phyloP scores from a whole-genome alignment of 2,888 invertebrate species.

The Sarcophaga carnaria region DNA sequence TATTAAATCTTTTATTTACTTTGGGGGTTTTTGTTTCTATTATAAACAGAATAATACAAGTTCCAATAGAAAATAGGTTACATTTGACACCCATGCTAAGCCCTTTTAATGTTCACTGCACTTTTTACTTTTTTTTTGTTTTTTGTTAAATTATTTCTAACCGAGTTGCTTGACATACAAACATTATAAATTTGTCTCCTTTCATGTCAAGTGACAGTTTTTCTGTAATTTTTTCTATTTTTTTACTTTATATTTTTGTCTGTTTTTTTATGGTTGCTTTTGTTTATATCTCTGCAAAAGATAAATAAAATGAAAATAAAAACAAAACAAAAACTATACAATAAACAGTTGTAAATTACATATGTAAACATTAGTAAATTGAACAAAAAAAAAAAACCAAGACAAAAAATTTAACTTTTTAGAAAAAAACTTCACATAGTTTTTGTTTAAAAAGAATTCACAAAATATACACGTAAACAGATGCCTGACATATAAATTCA shows the following conservation, averaged over 20 bases:
- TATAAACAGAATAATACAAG: background rate
- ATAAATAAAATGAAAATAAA: background rate
- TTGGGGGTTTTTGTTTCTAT: background rate
- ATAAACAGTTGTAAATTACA: background rate
- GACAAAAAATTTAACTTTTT: background rate
- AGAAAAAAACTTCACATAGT: background rate
- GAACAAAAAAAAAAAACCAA: background rate
- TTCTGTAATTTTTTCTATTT: background rate
- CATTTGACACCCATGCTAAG: slow-evolving; percentile 52
- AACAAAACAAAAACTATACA: background rate
- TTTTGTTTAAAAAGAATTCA: background rate
- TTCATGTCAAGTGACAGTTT: background rate
- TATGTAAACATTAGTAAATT: background rate
- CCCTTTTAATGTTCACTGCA: slow-evolving; percentile 16
- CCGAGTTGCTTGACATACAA: slow-evolving; percentile 11
- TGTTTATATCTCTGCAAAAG: background rate
- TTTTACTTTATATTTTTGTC: too few relatives aligned
- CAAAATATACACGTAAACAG: background rate
- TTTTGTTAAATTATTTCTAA: slow-evolving; percentile 9
- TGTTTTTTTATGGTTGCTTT: background rate
- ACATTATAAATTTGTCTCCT: slow-evolving; percentile 33
- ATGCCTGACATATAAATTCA: slow-evolving; percentile 10
- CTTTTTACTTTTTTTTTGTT: background rate
- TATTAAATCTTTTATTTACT: background rate
- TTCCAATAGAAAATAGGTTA: slow-evolving; percentile 44